Conservation (phyloP, 2,797 vertebrate species). For the Esox masquinongy region DNA sequence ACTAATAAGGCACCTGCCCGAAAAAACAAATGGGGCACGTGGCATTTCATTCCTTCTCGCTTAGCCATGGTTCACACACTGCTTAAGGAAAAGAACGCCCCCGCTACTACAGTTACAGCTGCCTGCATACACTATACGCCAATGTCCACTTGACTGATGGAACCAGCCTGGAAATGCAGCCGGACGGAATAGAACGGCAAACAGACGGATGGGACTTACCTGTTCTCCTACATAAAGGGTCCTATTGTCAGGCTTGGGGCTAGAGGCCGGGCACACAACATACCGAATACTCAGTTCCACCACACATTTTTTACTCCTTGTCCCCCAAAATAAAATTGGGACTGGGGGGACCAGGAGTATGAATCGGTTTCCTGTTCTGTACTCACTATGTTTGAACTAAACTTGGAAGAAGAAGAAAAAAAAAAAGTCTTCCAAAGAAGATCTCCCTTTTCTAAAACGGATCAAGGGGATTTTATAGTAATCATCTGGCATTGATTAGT, state of each 20-base stretch:
- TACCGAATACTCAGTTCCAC: slow-evolving; percentile 23
- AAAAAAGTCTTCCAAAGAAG: no score
- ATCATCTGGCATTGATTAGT: no score
- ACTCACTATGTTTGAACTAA: no score
- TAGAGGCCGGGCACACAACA: slow-evolving; percentile 25
- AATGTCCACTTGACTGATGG: neutral
- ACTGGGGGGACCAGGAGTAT: no score
- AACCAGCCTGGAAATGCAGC: neutral
- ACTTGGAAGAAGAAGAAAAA: no score
- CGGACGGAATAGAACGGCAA: neutral
- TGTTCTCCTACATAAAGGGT: slow-evolving; percentile 39
- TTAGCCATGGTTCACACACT: neutral
- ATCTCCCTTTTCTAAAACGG: no score
- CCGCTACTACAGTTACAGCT: neutral
- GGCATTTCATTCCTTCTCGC: neutral
- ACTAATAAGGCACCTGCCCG: slow-evolving; percentile 9
- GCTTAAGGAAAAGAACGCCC: neutral
- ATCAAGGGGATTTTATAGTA: no score
- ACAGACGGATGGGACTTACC: slow-evolving; percentile 44
- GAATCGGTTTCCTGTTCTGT: no score
- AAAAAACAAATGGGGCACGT: neutral
- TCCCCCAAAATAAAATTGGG: no score
- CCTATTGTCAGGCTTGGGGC: slow-evolving; percentile 28
- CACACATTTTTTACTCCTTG: neutral
- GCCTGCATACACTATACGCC: neutral